Conservation (phyloP, 2,113 vertebrate genomes). For the Pygoscelis adeliae region DNA sequence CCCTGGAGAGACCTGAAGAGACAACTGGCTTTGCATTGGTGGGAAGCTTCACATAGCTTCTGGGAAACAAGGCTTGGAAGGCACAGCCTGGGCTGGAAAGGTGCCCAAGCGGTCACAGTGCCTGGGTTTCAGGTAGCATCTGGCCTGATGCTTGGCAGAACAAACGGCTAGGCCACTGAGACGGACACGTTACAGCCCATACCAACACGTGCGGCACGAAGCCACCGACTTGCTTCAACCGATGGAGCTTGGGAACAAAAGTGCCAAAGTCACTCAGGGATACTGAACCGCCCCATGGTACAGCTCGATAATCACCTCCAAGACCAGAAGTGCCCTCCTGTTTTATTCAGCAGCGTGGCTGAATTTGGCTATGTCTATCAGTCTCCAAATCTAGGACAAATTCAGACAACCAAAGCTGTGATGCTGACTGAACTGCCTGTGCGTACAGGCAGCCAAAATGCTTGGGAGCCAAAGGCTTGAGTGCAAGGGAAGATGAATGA, state of each 20-base stretch:
- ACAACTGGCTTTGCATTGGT: neutral
- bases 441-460: neutral
- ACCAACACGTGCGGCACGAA: neutral
- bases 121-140: neutral
- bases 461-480: neutral
- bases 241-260: neutral
- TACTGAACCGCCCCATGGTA: neutral
- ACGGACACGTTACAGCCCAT: neutral
- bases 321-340: neutral
- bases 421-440: accelerated
- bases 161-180: neutral
- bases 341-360: neutral
- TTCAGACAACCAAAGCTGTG: neutral
- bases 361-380: neutral
- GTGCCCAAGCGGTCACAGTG: neutral
- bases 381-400: neutral
- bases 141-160: neutral
- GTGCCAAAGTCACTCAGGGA: accelerated
- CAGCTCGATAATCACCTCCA: neutral
- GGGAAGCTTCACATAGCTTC: neutral
- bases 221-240: neutral
- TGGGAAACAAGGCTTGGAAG: neutral
- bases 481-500: neutral
- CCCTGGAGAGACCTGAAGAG: neutral
- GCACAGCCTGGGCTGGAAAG: neutral